Evolutionary conservation across 1,140 invertebrate species (phyloP).

Genomic region (Apis laboriosa): DNA sequence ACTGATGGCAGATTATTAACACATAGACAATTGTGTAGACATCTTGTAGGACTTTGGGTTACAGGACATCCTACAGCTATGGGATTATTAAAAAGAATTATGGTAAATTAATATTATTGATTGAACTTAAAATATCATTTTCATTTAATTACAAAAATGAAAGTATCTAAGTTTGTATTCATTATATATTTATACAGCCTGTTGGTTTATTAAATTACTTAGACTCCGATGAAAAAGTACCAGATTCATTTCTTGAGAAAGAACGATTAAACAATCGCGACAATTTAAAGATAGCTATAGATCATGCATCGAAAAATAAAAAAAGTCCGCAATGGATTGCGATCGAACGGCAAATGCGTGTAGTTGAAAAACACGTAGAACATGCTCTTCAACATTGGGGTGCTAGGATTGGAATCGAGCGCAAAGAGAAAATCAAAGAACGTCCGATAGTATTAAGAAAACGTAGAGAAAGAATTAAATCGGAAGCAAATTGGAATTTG

Average conservation of each 20-base stretch:
- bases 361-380: conserved; percentile 90
- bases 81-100: conserved; percentile 92
- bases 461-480: conserved; percentile 94
- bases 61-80: conserved; percentile 96
- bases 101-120: conserved; percentile 84
- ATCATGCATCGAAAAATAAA: conserved; percentile 86
- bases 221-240: conserved; percentile 93
- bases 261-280: conserved; percentile 93
- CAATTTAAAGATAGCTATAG: conserved; percentile 96
- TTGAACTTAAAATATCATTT: conserved; percentile 22
- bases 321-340: conserved; percentile 86
- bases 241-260: conserved; percentile 86
- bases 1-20: conserved; percentile 89
- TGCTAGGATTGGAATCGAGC: conserved; percentile 86
- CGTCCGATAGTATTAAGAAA: conserved; percentile 94
- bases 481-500: conserved; percentile 94
- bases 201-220: conserved; percentile 94
- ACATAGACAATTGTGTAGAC: conserved; percentile 95
- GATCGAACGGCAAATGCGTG: conserved; percentile 87
- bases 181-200: conserved; percentile 82
- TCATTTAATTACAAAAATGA: conserved; percentile 23
- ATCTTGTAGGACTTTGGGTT: conserved; percentile 98
- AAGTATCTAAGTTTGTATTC: conserved; percentile 40
- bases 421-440: conserved; percentile 84
- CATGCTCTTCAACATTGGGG: conserved; percentile 95